Base-by-base conservation (phyloP, 2,888 invertebrate species). In the Steinernema hermaphroditum region DNA sequence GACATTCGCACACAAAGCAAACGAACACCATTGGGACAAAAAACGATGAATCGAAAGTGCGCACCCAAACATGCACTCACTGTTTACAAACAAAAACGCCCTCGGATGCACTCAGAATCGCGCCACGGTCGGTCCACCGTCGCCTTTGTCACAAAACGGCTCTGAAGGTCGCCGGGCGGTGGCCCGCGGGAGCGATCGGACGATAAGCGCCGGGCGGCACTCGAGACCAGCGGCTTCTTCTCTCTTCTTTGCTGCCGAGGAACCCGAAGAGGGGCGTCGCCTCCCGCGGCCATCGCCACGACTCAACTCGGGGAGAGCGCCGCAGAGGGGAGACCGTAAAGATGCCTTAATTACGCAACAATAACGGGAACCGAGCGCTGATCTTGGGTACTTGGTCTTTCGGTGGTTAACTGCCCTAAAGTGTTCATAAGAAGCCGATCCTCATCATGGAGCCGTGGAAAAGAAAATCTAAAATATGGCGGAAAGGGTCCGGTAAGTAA, bases 21-120 rank as follows among this genome's bases (percentile, higher is more conserved):
- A n/a, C n/a, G n/a, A n/a, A n/a, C n/a, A n/a, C n/a, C n/a, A n/a
- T n/a, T n/a, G n/a, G n/a, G n/a, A n/a, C n/a, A n/a, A n/a, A n/a
- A n/a, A n/a, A 12, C 37, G 37, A 4, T 37, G 37, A 4, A 37
- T 12, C 37, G 37, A 37, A 37, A 37, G 37, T 37, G 19, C 46
- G 46, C 2, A 19, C 6, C 8, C 46, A n/a, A n/a, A n/a, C n/a
- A n/a, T n/a, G n/a, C n/a, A n/a, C n/a, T 16, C 16, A 16, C 2
- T 54, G 54, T 54, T 54, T 54, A 54, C 54, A 54, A 54, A 54
- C 54, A 54, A 24, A 41, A 46, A 19, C 46, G 46, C 16, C 46
- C 46, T 19, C 46, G 46, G n/a, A 46, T 46, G 46, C 46, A 46
- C 46, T 46, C 46, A 2, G 19, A 19, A 9, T 41, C 41, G 14